Evolutionary conservation across 2,113 vertebrate genomes (phyloP).

Genomic region (Urocynchramus pylzowi): DNA sequence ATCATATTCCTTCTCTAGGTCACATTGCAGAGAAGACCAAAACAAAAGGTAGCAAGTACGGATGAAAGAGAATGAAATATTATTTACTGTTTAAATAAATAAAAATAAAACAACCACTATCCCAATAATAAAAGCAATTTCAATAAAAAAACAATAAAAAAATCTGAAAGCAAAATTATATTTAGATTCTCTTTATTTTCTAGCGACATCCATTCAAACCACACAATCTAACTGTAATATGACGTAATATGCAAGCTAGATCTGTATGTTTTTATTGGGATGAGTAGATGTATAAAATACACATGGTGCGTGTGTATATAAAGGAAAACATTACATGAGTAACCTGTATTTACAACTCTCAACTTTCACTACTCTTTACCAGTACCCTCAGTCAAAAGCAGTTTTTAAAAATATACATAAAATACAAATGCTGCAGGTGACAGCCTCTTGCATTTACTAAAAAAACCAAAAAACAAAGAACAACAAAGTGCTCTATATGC

Average conservation of each 20-base stretch:
- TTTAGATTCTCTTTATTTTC: neutral
- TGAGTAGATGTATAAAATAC: neutral
- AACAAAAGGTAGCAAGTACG: conserved; percentile 50
- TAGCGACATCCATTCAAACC: neutral
- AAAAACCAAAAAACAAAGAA: neutral
- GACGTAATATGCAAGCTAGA: conserved; percentile 27
- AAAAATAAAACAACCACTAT: neutral
- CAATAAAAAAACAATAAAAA: neutral
- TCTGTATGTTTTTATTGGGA: conserved; percentile 11
- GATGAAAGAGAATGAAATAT: neutral
- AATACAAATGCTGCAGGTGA: neutral
- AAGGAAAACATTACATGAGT: conserved; percentile 1
- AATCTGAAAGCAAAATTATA: neutral
- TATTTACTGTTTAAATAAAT: neutral
- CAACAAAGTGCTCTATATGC: neutral
- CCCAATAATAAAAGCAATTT: neutral
- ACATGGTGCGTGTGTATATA: neutral
- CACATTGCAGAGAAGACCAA: conserved; percentile 44
- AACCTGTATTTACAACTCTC: neutral
- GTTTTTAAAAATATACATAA: neutral
- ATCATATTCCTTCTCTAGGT: conserved; percentile 3
- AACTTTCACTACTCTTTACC: neutral
- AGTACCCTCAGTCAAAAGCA: neutral
- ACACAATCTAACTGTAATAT: neutral
- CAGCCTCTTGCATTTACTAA: neutral